Evolutionary conservation across 2,888 invertebrate species (phyloP), one percentile per base, ranked within the genome.

Genomic region (Chaitophorus viminalis): DNA sequence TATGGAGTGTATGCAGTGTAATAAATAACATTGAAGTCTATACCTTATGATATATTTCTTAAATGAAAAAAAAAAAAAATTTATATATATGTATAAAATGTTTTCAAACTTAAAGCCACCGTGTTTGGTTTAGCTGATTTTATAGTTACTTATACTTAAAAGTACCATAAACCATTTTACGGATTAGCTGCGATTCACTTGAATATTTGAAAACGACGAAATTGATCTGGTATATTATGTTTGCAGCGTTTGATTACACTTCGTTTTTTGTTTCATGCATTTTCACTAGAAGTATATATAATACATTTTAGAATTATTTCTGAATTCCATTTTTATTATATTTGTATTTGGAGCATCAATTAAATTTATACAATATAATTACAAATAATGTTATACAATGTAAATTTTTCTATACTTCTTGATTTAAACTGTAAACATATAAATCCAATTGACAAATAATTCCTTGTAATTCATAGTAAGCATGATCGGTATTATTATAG

Each of bases 151-250:
- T n/a, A n/a, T 9, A 46, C 31, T 39, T 81, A 39, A n/a, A 39
- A 68, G 39, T 29, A 8, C 14, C 29, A 81, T 81, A 81, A 81
- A 46, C 65, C 81, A 81, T 81, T 81, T 39, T 21, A 68, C 81
- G 39, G 81, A 65, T 68, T 29, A 68, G 39, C 4, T 17, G 25
- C 29, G 29, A 29, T 81, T 68, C 18, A 79, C n/a, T 8, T n/a
- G 18, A 18, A 3, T 3, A 29, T 29, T 65, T 18, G 18, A 81
- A 68, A 39, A 68, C 39, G 68, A 9, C 39, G 29, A 21, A 39
- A 39, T 68, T 3, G 68, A 29, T 68, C 29, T 29, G 11, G 29
- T 1, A 60, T 68, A 39, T 11, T 11, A 54, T 60, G 54, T 77
- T 33, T 11, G 29, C 68, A 29, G 8, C 25, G 46, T 52, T 6